Percentiles rank a stretch among this genome's conserved stretches.
Evolutionary conservation across 2,113 vertebrate genomes (phyloP).

Genomic region (Tonatia bakeri): DNA sequence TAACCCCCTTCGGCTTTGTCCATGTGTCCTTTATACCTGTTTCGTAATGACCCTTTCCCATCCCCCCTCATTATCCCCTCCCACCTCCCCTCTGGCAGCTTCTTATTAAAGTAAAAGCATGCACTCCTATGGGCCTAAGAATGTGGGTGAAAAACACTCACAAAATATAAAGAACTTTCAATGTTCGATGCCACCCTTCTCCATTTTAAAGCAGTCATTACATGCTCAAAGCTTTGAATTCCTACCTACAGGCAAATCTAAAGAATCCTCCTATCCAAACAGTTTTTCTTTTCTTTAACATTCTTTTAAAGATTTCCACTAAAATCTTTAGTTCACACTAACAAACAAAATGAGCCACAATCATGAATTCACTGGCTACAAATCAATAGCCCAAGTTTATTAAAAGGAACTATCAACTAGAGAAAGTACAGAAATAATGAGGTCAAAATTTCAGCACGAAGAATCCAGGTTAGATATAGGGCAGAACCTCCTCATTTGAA

Average conservation of each 20-base stretch:
- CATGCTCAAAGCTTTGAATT: neutral
- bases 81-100: neutral
- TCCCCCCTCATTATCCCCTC: no score
- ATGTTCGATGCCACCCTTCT: neutral
- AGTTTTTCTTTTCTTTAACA: neutral
- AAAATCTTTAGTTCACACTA: neutral
- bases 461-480: neutral
- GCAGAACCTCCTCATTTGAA: neutral
- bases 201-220: neutral
- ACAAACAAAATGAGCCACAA: neutral
- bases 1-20: no score
- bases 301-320: conserved; percentile 30
- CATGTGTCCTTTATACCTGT: no score
- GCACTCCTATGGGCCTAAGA: neutral
- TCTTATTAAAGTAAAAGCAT: neutral
- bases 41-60: no score
- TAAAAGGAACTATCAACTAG: neutral
- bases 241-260: neutral
- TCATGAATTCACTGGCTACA: neutral
- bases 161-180: neutral
- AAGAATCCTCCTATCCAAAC: neutral
- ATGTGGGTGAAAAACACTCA: neutral
- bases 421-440: neutral
- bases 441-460: neutral
- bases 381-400: conserved; percentile 13